Percentiles rank a stretch among this genome's conserved stretches.
phyloP scores from a whole-genome alignment of 2,797 vertebrate species.

The Dermochelys coriacea region DNA sequence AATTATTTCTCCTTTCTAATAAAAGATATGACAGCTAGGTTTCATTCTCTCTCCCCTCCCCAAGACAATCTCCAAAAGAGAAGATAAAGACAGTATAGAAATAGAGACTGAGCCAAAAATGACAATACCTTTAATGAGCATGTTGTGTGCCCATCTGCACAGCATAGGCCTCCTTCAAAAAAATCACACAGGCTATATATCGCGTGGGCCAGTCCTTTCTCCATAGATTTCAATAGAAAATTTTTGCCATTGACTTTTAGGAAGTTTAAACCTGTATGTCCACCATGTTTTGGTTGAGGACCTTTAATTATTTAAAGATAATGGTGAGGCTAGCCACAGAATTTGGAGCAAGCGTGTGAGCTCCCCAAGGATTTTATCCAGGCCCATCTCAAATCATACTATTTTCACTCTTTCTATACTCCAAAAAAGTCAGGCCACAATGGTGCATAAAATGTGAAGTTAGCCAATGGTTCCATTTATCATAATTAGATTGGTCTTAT shows the following conservation, averaged over 20 bases:
- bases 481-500: conserved; percentile 4
- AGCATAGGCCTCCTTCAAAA: not conserved
- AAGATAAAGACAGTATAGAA: not conserved
- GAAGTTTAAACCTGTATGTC: not conserved
- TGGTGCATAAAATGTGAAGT: conserved; percentile 20
- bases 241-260: not conserved
- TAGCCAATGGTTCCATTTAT: conserved; percentile 22
- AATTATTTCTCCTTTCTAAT: not conserved
- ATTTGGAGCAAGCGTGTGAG: not conserved
- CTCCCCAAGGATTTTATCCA: not conserved
- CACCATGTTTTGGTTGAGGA: not conserved
- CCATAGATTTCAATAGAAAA: not conserved
- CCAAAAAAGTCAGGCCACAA: not conserved
- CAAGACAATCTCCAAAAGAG: not conserved
- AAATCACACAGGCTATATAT: not conserved
- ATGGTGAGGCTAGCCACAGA: not conserved
- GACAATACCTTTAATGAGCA: not conserved
- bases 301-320: not conserved
- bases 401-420: not conserved
- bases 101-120: not conserved
- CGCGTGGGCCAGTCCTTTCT: not conserved
- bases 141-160: not conserved
- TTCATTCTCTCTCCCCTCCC: not conserved
- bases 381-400: not conserved
- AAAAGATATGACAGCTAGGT: not conserved